Conservation (phyloP, 1,140 invertebrate species). For the Palaemon carinicauda region DNA sequence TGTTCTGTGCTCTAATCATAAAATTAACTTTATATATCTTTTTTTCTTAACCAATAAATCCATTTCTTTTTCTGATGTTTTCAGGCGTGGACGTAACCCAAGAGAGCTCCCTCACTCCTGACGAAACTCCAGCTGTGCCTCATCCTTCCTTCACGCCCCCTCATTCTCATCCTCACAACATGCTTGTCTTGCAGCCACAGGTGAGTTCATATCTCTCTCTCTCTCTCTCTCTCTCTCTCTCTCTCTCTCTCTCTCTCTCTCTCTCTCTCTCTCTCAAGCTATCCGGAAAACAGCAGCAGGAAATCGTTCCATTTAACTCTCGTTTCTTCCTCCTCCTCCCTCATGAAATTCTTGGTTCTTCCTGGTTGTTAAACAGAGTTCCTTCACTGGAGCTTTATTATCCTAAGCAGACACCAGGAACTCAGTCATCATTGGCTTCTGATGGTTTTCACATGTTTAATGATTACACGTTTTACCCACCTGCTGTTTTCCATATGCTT, state of each 20-base stretch:
- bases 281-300: neutral
- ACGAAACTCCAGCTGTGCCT: slow-evolving; percentile 61
- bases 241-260: neutral
- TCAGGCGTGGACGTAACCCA: slow-evolving; percentile 58
- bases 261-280: neutral
- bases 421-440: too few species aligned
- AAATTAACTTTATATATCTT: too few species aligned
- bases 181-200: slow-evolving; percentile 74
- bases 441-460: too few species aligned
- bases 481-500: too few species aligned
- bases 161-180: slow-evolving; percentile 71
- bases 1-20: too few species aligned
- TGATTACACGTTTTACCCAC: too few species aligned
- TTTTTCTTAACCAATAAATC: too few species aligned
- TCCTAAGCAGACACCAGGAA: too few species aligned
- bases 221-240: neutral
- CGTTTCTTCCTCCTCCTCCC: neutral
- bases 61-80: neutral
- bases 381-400: neutral
- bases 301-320: neutral
- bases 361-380: neutral
- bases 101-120: slow-evolving; percentile 50
- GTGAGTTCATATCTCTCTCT: slow-evolving; percentile 62
- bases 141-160: slow-evolving; percentile 62
- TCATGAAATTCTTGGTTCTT: neutral